A percentile compares a stretch with the other conserved stretches of the same genome.
Conservation (phyloP, 2,797 vertebrate species). For the Pseudopleuronectes americanus region DNA sequence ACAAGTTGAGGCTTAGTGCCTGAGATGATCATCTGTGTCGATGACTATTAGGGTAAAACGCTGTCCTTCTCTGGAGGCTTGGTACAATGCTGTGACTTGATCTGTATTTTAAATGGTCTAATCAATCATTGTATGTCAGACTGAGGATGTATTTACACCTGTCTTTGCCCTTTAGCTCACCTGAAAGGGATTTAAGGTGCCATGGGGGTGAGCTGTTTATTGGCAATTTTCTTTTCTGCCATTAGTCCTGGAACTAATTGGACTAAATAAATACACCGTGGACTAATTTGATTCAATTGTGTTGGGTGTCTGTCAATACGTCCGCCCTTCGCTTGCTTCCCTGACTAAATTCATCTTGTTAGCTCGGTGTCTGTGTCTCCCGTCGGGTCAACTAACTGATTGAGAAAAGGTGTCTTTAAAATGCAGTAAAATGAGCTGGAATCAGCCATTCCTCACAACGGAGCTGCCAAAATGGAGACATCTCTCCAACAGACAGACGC, state of each 20-base stretch:
- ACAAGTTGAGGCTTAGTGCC: slow-evolving; percentile 7
- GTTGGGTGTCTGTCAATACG: slow-evolving; percentile 75
- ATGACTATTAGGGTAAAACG: slow-evolving; percentile 25
- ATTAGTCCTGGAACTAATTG: slow-evolving; percentile 75
- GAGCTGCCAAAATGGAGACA: slow-evolving; percentile 28
- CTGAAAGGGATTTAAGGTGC: slow-evolving; percentile 35
- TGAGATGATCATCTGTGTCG: slow-evolving; percentile 5
- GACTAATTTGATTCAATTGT: slow-evolving; percentile 81
- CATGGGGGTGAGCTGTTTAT: slow-evolving; percentile 54
- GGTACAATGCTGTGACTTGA: slow-evolving; percentile 15
- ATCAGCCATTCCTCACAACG: slow-evolving; percentile 59
- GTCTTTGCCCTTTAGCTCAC: slow-evolving; percentile 44
- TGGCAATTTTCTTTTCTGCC: slow-evolving; percentile 63
- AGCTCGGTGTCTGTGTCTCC: slow-evolving; percentile 60
- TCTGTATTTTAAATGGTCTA: slow-evolving; percentile 38
- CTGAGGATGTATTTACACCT: slow-evolving; percentile 32
- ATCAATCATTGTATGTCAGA: slow-evolving; percentile 42
- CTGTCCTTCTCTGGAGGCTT: slow-evolving; percentile 18
- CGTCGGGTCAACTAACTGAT: slow-evolving; percentile 63
- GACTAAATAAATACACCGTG: slow-evolving; percentile 76
- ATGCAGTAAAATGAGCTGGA: slow-evolving; percentile 62
- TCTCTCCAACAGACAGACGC: slow-evolving; percentile 11
- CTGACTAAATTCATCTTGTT: slow-evolving; percentile 72
- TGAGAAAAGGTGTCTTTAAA: slow-evolving; percentile 59
- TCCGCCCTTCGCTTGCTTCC: slow-evolving; percentile 69